Base-by-base conservation (phyloP, 2,797 vertebrate species). In the Rousettus madagascariensis region DNA sequence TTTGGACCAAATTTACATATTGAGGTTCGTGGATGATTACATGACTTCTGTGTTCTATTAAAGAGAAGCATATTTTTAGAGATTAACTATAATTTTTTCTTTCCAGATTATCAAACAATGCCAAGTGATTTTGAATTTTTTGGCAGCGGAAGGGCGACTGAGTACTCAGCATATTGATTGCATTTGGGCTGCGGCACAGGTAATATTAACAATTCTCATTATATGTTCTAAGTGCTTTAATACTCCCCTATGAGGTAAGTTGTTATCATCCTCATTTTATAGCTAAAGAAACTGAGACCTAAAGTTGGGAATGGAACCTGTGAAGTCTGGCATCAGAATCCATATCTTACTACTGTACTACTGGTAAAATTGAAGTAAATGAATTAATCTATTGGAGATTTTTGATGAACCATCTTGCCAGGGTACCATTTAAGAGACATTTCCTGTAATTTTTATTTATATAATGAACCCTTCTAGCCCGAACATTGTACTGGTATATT, bases 111-210 rank as follows among this genome's bases (percentile, higher is more conserved):
- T 99, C 98, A 99, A 99, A 97, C 99, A 99, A 98, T 99, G 99
- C 98, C 99, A 99, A 98, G 99, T 99, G 97, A 99, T 99, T 98
- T 99, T 99, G 98, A 99, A 99, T 98, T 99, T 99, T 98, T 98
- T 99, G 97, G 99, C 99, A 96, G 99, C 99, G 61, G 99, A 99
- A 97, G 99, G 99, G 68, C 98, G 99, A 80, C 98, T 99, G 96
- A 99, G 99, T 98, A 99, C 99, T 86, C 99, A 99, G 97, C 99
- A 99, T 65, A 99, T 99, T 97, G 99, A 99, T 98, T 99, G 99
- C 97, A 99, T 99, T 97, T 99, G 99, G 99, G 99, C 99, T 61
- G 99, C 99, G 94, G 99, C 99, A 97, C 99, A 99, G 99, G 99
- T 99, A 98, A 87, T 77, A 53, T n/a, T 88, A 82, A 93, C 7